Evolutionary conservation across 2,888 invertebrate genomes (phyloP).

Genomic region (Andrena hattorfiana): DNA sequence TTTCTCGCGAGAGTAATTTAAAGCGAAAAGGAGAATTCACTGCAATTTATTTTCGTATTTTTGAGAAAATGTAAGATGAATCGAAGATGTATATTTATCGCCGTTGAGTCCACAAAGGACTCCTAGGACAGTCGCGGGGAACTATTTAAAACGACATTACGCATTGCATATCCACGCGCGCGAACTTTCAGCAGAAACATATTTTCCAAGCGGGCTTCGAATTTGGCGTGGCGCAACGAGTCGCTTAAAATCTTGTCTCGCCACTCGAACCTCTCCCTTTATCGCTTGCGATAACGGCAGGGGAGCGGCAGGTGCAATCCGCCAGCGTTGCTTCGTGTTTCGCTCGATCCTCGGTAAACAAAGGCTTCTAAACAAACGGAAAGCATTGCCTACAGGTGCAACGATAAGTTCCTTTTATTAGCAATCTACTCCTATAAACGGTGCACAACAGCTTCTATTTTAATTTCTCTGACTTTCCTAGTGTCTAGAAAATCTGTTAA

Average conservation of each 20-base stretch:
- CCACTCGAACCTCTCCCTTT: neutral
- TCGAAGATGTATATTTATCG: constrained; percentile 27
- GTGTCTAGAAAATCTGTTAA: neutral
- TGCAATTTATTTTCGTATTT: neutral
- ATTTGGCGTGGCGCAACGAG: neutral
- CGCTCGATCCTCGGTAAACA: constrained; percentile 34
- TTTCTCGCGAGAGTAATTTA: neutral
- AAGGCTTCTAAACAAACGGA: constrained; percentile 29
- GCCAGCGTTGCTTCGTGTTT: constrained; percentile 25
- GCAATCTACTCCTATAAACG: neutral
- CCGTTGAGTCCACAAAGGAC: constrained; percentile 15
- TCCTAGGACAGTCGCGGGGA: constrained; percentile 6
- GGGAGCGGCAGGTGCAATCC: constrained; percentile 16
- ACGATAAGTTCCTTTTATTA: constrained; percentile 16
- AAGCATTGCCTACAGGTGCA: constrained; percentile 37
- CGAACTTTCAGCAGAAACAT: constrained; percentile 1
- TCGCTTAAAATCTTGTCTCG: neutral
- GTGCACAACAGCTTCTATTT: neutral
- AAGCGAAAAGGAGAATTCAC: neutral
- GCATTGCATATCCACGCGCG: constrained; percentile 38
- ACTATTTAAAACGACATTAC: constrained; percentile 55
- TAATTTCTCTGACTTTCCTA: neutral
- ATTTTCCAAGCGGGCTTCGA: neutral
- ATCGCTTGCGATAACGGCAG: constrained; percentile 3
- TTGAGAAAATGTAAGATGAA: neutral